Percentiles rank a stretch among this genome's conserved stretches.
These are phyloP conservation scores for Lepilemur ruficaudatus DNA, from an alignment of 2,797 vertebrate species.

Conservation along the genomic window DNA sequence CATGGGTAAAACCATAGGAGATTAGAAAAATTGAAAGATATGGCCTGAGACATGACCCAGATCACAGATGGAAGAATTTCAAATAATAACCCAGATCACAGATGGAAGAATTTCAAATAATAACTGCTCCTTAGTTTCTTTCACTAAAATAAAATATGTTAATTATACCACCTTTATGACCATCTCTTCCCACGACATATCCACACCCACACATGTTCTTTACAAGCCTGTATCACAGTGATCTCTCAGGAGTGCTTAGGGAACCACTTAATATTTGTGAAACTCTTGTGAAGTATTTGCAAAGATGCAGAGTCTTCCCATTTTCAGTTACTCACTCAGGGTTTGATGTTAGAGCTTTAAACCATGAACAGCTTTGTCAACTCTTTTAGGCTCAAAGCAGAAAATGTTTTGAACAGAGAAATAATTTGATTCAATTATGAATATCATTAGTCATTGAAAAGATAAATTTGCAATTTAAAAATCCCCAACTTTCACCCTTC, in stretches of 20 bases:
- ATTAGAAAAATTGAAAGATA: background rate
- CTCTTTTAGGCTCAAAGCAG: background rate
- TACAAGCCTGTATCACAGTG: background rate
- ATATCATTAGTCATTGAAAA: constrained; percentile 12
- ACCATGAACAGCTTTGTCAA: background rate
- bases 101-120: background rate
- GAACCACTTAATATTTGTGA: background rate
- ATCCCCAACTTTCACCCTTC: background rate
- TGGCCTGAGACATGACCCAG: background rate
- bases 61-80: background rate
- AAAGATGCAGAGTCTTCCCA: background rate
- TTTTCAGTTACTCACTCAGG: background rate
- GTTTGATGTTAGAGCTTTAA: constrained; percentile 17
- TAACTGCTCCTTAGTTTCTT: background rate
- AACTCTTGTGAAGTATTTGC: constrained; percentile 25
- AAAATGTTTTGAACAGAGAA: constrained; percentile 10
- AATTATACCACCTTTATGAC: background rate
- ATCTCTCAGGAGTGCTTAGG: background rate
- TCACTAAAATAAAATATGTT: background rate
- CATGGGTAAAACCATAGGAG: background rate
- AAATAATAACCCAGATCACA: background rate
- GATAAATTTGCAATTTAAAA: constrained; percentile 38
- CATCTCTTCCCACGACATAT: background rate
- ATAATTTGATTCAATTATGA: constrained; percentile 14
- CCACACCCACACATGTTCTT: background rate